Percentiles rank a stretch among this genome's conserved stretches.
Conservation (phyloP, 1,140 invertebrate species). For the Drosophila punjabiensis region DNA sequence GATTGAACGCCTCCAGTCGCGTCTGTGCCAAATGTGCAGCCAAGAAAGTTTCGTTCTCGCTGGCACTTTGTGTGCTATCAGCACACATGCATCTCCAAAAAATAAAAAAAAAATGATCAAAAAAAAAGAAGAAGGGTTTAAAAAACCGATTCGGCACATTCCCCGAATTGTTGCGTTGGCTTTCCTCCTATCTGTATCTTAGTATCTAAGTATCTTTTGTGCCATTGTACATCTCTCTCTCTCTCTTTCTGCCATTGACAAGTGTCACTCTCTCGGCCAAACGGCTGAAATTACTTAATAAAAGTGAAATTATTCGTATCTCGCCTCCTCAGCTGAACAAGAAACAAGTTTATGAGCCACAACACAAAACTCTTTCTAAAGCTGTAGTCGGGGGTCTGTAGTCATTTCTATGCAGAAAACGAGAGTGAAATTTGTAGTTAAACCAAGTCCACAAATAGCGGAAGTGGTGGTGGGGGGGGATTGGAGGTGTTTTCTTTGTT, state of each 20-base stretch:
- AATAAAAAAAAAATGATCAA: neutral
- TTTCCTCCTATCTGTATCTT: conserved; percentile 35
- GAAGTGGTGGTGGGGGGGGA: conserved; percentile 15
- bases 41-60: conserved; percentile 67
- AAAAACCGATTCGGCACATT: conserved; percentile 39
- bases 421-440: conserved; percentile 72
- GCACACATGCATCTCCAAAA: conserved; percentile 26
- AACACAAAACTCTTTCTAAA: conserved; percentile 5
- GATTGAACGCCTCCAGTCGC: conserved; percentile 15
- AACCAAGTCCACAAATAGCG: conserved; percentile 22
- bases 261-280: conserved; percentile 61
- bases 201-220: conserved; percentile 12
- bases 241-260: conserved; percentile 48
- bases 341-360: conserved; percentile 63
- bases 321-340: conserved; percentile 15
- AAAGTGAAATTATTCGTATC: conserved; percentile 75
- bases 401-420: conserved; percentile 69
- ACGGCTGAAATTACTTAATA: conserved; percentile 74
- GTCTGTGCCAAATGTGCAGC: conserved; percentile 74
- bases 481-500: neutral
- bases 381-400: neutral
- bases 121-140: neutral
- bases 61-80: conserved; percentile 31
- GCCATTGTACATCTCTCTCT: neutral
- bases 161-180: conserved; percentile 19